Evolutionary conservation across 2,888 invertebrate species (phyloP).

Genomic region (Sturmia bella): DNA sequence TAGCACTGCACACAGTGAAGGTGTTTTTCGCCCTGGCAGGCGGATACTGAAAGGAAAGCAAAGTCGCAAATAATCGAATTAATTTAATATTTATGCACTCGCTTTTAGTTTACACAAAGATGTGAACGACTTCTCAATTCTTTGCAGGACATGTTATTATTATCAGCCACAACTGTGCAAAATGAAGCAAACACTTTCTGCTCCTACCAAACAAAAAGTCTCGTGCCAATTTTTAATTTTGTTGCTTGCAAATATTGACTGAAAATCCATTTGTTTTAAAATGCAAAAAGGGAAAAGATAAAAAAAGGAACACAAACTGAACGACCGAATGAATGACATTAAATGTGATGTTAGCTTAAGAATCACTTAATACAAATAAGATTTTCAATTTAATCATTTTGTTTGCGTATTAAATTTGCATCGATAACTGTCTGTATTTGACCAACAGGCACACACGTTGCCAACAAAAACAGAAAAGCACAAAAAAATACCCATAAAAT

Average conservation of each 20-base stretch:
- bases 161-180: slow-evolving; percentile 19
- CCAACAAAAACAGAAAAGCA: slow-evolving; percentile 15
- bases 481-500: slow-evolving; percentile 47
- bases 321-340: slow-evolving; percentile 52
- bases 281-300: slow-evolving; percentile 18
- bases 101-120: slow-evolving; percentile 43
- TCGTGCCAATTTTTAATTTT: slow-evolving; percentile 53
- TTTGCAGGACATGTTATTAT: slow-evolving; percentile 1
- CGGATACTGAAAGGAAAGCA: too few relatives aligned
- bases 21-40: too few relatives aligned
- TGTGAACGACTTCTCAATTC: slow-evolving; percentile 39
- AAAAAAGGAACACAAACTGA: neutral
- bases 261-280: slow-evolving; percentile 23
- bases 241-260: slow-evolving; percentile 27
- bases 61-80: slow-evolving; percentile 38
- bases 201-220: slow-evolving; percentile 16
- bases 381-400: slow-evolving; percentile 81
- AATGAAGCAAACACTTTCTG: slow-evolving; percentile 22
- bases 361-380: slow-evolving; percentile 79
- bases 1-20: too few relatives aligned
- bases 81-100: slow-evolving; percentile 44
- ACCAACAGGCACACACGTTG: slow-evolving; percentile 74
- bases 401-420: slow-evolving; percentile 82
- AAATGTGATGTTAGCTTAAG: slow-evolving; percentile 66
- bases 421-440: slow-evolving; percentile 82